Conservation (phyloP, 2,797 vertebrate species). For the Argentina silus region DNA sequence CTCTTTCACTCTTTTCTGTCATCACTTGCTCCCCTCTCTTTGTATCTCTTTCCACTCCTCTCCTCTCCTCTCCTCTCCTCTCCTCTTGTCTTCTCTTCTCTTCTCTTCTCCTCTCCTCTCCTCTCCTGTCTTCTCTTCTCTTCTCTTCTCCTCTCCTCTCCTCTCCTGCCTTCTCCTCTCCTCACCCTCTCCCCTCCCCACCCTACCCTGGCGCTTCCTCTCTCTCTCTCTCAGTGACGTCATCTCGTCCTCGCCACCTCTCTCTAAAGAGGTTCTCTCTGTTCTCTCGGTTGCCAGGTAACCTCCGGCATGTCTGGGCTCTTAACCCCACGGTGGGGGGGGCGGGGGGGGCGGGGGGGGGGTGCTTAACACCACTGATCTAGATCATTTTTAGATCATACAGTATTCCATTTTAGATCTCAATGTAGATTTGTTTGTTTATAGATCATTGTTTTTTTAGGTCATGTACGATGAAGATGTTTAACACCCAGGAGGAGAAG, state of each 20-base stretch:
- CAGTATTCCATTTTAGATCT: too few relatives aligned
- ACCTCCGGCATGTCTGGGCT: slow-evolving; percentile 79
- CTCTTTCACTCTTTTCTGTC: background rate
- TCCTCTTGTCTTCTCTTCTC: slow-evolving; percentile 24
- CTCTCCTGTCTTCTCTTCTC: slow-evolving; percentile 4
- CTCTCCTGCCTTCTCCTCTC: background rate
- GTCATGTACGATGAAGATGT: too few relatives aligned
- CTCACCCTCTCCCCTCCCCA: background rate
- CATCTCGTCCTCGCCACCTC: slow-evolving; percentile 71
- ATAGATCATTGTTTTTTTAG: too few relatives aligned
- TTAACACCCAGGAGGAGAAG: background rate
- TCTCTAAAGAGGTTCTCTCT: slow-evolving; percentile 81
- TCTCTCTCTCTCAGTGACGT: slow-evolving; percentile 69
- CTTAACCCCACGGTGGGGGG: slow-evolving; percentile 58
- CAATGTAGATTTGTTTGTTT: too few relatives aligned
- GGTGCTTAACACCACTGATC: background rate
- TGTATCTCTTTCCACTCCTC: background rate
- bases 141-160: slow-evolving; percentile 8
- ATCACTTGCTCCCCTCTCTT: background rate
- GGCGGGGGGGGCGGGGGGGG: background rate
- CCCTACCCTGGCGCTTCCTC: background rate
- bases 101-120: background rate
- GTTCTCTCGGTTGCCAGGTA: slow-evolving; percentile 84
- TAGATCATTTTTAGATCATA: background rate
- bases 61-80: slow-evolving; percentile 62